Conservation (phyloP, 2,113 vertebrate species). For the Dromaius novaehollandiae region DNA sequence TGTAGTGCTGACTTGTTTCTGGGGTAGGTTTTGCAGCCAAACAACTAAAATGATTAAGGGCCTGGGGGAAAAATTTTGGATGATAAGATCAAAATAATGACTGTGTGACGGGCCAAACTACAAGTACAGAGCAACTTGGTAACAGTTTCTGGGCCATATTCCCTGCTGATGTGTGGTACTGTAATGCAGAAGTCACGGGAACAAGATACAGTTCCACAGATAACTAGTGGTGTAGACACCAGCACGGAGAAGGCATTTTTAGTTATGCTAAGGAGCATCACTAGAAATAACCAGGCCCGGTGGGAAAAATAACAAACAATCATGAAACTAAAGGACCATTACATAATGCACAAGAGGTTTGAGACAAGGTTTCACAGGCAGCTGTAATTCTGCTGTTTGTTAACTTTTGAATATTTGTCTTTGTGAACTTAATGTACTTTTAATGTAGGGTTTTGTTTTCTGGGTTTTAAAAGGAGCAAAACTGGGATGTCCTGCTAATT, state of each 20-base stretch:
- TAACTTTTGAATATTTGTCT: background rate
- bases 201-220: background rate
- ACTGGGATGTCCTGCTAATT: background rate
- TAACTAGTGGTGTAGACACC: rapidly evolving
- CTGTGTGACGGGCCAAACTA: background rate
- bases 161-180: background rate
- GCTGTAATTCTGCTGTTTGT: background rate
- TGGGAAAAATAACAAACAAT: background rate
- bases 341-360: background rate
- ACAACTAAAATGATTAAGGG: background rate
- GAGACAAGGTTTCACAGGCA: background rate
- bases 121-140: background rate
- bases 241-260: background rate
- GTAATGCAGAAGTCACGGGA: background rate
- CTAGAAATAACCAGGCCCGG: background rate
- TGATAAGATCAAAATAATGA: background rate
- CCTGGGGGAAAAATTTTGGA: background rate
- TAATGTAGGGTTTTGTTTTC: background rate
- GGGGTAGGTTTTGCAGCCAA: background rate
- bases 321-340: background rate
- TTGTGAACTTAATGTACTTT: background rate
- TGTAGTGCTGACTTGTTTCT: background rate
- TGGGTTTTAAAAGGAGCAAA: background rate
- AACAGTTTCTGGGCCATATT: background rate
- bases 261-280: background rate